phyloP scores from a whole-genome alignment of 2,888 invertebrate genomes.

The Microchrysa polita region DNA sequence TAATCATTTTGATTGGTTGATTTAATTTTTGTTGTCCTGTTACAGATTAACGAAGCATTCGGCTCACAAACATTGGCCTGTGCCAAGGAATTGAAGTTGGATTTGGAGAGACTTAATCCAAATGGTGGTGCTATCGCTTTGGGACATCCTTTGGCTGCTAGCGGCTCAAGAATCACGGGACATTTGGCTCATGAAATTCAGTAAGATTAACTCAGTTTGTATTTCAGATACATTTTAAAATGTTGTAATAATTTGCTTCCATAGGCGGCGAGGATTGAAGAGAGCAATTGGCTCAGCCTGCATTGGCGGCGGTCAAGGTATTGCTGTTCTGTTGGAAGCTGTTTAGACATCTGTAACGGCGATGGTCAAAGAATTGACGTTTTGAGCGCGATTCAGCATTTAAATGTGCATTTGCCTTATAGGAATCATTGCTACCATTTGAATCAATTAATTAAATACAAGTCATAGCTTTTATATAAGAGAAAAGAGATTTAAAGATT shows the following conservation, averaged over 20 bases:
- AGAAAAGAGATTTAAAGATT: too few relatives aligned
- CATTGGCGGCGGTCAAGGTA: conserved; percentile 98
- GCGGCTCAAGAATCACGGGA: conserved; percentile 90
- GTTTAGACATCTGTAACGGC: conserved; percentile 66
- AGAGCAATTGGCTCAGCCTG: conserved; percentile 95
- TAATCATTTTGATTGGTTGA: too few relatives aligned
- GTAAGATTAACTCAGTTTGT: conserved; percentile 66
- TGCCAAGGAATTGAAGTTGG: conserved; percentile 86
- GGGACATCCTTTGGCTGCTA: conserved; percentile 97
- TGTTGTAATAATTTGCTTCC: conserved; percentile 52
- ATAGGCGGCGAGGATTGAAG: conserved; percentile 86
- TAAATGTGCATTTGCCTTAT: too few relatives aligned
- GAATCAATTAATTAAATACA: too few relatives aligned
- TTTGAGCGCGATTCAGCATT: too few relatives aligned
- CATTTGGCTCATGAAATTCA: conserved; percentile 92
- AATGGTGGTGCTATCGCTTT: conserved; percentile 97
- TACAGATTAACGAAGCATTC: conserved; percentile 99
- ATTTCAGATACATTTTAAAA: conserved; percentile 21
- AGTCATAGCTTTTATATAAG: too few relatives aligned
- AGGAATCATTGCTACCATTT: too few relatives aligned
- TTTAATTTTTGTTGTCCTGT: neutral
- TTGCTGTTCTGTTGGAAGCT: conserved; percentile 88
- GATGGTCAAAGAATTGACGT: too few relatives aligned
- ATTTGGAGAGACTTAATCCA: conserved; percentile 88
- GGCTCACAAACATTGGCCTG: conserved; percentile 94